phyloP scores from a whole-genome alignment of 2,113 vertebrate genomes.

The Scartelaos histophorus region DNA sequence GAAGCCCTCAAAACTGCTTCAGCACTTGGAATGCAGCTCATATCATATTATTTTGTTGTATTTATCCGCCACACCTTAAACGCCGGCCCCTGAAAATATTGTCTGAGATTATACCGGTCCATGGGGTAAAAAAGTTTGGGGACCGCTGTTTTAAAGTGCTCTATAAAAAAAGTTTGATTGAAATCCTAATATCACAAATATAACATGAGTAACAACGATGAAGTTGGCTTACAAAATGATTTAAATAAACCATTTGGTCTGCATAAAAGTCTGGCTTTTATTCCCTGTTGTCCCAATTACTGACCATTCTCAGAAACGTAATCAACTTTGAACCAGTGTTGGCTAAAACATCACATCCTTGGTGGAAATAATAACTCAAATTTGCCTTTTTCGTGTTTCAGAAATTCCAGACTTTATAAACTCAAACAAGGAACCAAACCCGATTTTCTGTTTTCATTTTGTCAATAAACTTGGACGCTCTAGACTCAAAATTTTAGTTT shows the following conservation, averaged over 20 bases:
- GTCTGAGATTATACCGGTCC: too few relatives aligned
- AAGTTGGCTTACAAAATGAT: neutral
- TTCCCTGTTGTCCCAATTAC: neutral
- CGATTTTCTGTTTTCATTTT: neutral
- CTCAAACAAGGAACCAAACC: neutral
- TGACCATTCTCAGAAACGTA: neutral
- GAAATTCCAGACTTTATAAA: neutral
- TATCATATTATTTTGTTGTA: too few relatives aligned
- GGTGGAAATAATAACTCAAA: neutral
- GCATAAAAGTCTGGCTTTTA: neutral
- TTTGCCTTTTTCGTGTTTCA: neutral
- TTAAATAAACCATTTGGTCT: neutral
- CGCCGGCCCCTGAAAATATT: too few relatives aligned
- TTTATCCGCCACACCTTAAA: too few relatives aligned
- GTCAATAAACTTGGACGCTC: neutral
- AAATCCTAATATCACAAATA: neutral
- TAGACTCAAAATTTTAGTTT: neutral
- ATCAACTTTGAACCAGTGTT: neutral
- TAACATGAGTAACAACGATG: neutral
- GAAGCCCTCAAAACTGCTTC: too few relatives aligned
- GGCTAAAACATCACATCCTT: neutral
- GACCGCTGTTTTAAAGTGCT: too few relatives aligned
- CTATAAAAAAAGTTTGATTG: too few relatives aligned
- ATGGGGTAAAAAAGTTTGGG: too few relatives aligned
- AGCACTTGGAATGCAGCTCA: too few relatives aligned